Evolutionary conservation across 2,888 invertebrate species (phyloP).

Genomic region (Tipula unca): DNA sequence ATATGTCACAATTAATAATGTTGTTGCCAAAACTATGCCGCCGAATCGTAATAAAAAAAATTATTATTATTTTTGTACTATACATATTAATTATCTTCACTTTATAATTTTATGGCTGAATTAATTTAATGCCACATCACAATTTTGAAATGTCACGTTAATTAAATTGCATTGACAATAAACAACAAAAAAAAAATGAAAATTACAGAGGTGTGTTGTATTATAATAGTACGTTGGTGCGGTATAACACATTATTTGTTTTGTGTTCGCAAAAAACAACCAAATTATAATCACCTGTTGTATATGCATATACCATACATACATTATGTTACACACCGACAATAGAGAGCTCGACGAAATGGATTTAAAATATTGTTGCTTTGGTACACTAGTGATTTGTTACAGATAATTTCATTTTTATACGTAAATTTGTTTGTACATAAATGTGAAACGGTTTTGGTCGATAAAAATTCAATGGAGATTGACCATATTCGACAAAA

Average conservation of each 20-base stretch:
- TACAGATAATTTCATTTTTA: not conserved
- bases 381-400: not conserved
- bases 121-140: conserved; percentile 14
- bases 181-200: not conserved
- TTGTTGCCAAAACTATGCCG: not conserved
- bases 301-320: not conserved
- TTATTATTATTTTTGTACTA: not conserved
- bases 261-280: not conserved
- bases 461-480: not conserved
- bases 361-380: not conserved
- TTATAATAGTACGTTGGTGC: not conserved
- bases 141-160: not conserved
- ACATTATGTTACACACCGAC: not conserved
- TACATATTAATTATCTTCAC: conserved; percentile 8
- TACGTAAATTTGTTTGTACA: not conserved
- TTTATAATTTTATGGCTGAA: conserved; percentile 8
- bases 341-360: not conserved
- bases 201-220: conserved; percentile 1
- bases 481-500: not conserved
- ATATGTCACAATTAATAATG: not conserved
- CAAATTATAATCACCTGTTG: not conserved
- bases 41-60: not conserved
- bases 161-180: conserved; percentile 8
- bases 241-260: not conserved
- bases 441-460: not conserved